Evolutionary conservation across 2,113 vertebrate genomes (phyloP).

Genomic region (Pantherophis guttatus): DNA sequence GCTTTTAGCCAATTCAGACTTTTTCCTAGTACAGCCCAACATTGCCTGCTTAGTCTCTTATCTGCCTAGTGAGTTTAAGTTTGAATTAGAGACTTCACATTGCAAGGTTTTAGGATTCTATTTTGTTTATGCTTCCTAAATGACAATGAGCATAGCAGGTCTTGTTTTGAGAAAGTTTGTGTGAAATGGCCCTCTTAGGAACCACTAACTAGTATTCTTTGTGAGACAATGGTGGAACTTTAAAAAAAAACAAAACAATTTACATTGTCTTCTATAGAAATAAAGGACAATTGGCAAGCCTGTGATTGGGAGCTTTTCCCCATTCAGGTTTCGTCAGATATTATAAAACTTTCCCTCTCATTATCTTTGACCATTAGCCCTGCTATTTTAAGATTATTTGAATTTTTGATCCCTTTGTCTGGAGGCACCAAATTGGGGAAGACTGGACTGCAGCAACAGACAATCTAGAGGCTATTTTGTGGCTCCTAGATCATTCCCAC

Average conservation of each 20-base stretch:
- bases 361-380: background rate
- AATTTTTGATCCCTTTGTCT: background rate
- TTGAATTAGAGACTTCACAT: background rate
- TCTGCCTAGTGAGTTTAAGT: background rate
- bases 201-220: background rate
- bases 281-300: background rate
- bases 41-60: background rate
- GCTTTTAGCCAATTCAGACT: background rate
- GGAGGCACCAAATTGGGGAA: background rate
- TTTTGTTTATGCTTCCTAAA: background rate
- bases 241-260: background rate
- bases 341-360: background rate
- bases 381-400: background rate
- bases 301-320: background rate
- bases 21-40: background rate
- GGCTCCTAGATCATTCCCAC: background rate
- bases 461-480: background rate
- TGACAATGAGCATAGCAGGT: background rate
- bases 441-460: background rate
- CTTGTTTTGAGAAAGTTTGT: background rate
- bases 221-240: background rate
- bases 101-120: background rate
- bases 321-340: background rate
- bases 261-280: background rate
- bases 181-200: no score